Percentiles rank a stretch among this genome's conserved stretches.
Conservation (phyloP, 2,888 invertebrate species). For the Linnaemya tessellans region DNA sequence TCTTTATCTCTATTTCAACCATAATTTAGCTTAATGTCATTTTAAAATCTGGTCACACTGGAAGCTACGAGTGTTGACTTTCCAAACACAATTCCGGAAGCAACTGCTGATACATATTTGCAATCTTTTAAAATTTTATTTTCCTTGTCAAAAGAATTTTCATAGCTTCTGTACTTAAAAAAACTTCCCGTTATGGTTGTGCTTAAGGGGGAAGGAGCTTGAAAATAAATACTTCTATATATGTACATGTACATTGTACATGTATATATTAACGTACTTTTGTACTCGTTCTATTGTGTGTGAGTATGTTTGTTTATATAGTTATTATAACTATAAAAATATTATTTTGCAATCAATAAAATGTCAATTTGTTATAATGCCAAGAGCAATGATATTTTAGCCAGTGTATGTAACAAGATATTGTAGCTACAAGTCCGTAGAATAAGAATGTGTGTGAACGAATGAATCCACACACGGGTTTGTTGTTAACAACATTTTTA, state of each 20-base stretch:
- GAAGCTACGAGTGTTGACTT: too few species aligned
- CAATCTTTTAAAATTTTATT: neutral
- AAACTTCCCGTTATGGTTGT: neutral
- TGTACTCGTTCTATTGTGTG: neutral
- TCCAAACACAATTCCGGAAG: too few species aligned
- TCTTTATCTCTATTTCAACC: too few species aligned
- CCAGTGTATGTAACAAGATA: slow-evolving; percentile 52
- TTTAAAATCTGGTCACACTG: too few species aligned
- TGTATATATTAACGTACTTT: neutral
- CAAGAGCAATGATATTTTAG: slow-evolving; percentile 65
- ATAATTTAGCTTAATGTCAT: too few species aligned
- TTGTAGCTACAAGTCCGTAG: slow-evolving; percentile 23
- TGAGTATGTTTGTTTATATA: slow-evolving; percentile 41
- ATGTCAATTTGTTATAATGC: slow-evolving; percentile 72
- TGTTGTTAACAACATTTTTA: slow-evolving; percentile 2
- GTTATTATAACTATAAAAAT: slow-evolving; percentile 70
- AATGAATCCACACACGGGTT: slow-evolving; percentile 1
- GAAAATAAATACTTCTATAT: neutral
- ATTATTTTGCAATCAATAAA: slow-evolving; percentile 72
- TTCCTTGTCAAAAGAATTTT: neutral
- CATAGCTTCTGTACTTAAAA: neutral
- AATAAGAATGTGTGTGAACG: neutral
- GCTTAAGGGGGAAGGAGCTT: neutral
- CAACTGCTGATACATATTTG: too few species aligned
- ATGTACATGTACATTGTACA: too few species aligned